phyloP scores from a whole-genome alignment of 2,113 vertebrate genomes.

The Anoura caudifer region DNA sequence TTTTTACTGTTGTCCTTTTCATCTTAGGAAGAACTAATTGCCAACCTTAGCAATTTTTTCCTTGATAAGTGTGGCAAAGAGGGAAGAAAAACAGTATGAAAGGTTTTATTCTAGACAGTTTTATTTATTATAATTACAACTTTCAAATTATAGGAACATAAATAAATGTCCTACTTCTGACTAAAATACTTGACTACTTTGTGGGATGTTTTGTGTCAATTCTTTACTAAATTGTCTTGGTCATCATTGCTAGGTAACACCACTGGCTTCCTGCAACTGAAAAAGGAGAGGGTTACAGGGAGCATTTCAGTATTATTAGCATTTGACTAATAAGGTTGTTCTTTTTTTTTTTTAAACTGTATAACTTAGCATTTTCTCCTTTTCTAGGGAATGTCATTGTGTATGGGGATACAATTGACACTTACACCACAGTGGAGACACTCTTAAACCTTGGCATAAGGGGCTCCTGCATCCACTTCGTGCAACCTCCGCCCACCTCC shows the following conservation, averaged over 20 bases:
- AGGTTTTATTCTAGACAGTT: constrained; percentile 61
- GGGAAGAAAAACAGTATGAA: constrained; percentile 65
- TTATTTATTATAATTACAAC: constrained; percentile 76
- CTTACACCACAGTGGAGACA: constrained; percentile 84
- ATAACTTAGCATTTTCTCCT: constrained; percentile 49
- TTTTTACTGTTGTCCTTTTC: not conserved
- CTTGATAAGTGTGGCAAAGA: constrained; percentile 43
- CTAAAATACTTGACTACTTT: constrained; percentile 84
- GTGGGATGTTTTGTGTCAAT: constrained; percentile 83
- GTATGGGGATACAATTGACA: constrained; percentile 89
- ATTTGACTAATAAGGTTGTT: constrained; percentile 76
- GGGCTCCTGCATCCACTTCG: constrained; percentile 85
- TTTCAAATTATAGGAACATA: constrained; percentile 74
- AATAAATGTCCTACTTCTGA: constrained; percentile 77
- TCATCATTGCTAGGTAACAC: constrained; percentile 85
- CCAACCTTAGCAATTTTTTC: not conserved
- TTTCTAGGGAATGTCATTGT: constrained; percentile 87
- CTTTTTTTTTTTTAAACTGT: constrained; percentile 71
- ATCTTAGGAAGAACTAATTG: constrained; percentile 31
- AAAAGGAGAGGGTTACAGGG: constrained; percentile 78
- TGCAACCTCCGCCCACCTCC: constrained; percentile 77
- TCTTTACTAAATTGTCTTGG: constrained; percentile 84
- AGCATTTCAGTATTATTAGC: constrained; percentile 79
- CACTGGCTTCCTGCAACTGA: constrained; percentile 82
- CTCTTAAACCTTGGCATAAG: constrained; percentile 85